Conservation (phyloP, 2,113 vertebrate genomes). For the Nicator chloris region DNA sequence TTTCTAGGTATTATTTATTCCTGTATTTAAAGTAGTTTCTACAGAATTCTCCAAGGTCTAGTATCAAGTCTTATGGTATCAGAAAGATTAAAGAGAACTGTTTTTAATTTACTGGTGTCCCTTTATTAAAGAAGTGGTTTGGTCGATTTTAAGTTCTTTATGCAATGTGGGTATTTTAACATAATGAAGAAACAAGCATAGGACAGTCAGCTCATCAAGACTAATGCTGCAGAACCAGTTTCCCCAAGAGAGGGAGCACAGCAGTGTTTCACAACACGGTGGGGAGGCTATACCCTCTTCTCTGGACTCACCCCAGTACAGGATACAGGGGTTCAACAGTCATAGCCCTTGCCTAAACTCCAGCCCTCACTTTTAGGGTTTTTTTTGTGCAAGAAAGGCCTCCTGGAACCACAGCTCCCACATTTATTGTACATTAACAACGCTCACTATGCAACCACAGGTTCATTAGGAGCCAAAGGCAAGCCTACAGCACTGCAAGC, state of each 20-base stretch:
- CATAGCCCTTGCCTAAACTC: not conserved
- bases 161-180: not conserved
- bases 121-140: not conserved
- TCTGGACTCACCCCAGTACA: not conserved
- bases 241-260: not conserved
- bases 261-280: not conserved
- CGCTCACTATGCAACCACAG: not conserved
- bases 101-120: not conserved
- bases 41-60: not conserved
- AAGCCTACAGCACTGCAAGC: not conserved
- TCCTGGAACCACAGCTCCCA: not conserved
- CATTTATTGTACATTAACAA: not conserved
- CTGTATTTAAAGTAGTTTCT: not conserved
- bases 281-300: not conserved
- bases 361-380: not conserved
- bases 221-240: constrained; percentile 50
- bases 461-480: not conserved
- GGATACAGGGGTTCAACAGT: not conserved
- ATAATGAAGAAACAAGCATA: constrained; percentile 14
- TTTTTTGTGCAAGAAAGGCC: not conserved
- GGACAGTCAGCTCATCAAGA: not conserved
- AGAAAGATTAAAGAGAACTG: not conserved
- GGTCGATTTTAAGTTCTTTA: not conserved
- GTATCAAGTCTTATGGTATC: not conserved
- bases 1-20: not conserved